These are phyloP conservation scores for Condylostylus longicornis DNA, from an alignment of 1,140 invertebrate genomes.

Conservation along the genomic window DNA sequence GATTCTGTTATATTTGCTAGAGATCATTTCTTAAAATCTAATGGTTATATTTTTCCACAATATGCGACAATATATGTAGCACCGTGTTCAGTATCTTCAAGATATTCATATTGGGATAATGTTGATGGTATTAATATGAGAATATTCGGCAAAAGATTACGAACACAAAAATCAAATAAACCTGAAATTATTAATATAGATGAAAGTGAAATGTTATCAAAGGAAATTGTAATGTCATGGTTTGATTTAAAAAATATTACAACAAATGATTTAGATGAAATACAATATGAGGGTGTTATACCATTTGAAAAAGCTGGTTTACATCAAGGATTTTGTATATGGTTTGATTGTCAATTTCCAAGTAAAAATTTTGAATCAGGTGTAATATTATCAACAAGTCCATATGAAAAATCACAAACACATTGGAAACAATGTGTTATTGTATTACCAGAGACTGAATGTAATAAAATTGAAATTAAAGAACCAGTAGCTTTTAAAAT, in stretches of 20 bases:
- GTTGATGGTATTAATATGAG: constrained; percentile 41
- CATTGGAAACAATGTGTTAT: constrained; percentile 99
- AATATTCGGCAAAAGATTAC: constrained; percentile 35
- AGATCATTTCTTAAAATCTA: constrained; percentile 75
- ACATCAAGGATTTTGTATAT: constrained; percentile 57
- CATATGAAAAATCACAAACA: constrained; percentile 54
- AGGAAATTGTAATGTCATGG: constrained; percentile 39
- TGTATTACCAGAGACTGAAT: constrained; percentile 38
- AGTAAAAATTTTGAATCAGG: constrained; percentile 18
- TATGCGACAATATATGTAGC: constrained; percentile 43
- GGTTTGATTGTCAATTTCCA: constrained; percentile 48
- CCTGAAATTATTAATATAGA: constrained; percentile 37
- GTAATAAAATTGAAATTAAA: constrained; percentile 35
- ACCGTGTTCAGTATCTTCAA: constrained; percentile 52
- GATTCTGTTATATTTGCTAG: constrained; percentile 80
- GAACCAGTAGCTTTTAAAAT: constrained; percentile 54
- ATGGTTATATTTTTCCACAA: constrained; percentile 52
- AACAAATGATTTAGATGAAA: constrained; percentile 34
- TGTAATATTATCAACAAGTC: constrained; percentile 59
- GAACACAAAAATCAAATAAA: constrained; percentile 36
- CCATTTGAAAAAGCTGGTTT: constrained; percentile 39
- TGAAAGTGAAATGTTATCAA: constrained; percentile 36
- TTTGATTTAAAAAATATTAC: constrained; percentile 40
- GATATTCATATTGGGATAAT: constrained; percentile 44
- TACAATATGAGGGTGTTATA: constrained; percentile 32